Evolutionary conservation across 2,797 vertebrate genomes (phyloP), one percentile per base, ranked within the genome.

Genomic region (Zenarchopterus dispar): DNA sequence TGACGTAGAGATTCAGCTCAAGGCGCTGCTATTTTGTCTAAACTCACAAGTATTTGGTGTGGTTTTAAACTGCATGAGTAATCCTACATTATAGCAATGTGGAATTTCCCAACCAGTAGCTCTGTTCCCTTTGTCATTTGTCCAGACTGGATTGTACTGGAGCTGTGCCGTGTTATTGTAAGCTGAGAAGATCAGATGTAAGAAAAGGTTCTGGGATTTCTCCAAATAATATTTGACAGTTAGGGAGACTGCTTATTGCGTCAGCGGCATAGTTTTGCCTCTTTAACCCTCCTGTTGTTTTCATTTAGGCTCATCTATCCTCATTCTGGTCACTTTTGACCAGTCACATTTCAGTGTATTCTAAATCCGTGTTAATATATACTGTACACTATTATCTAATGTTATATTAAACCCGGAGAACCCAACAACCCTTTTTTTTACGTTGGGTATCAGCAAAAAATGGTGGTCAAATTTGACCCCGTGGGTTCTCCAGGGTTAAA

Each of bases 231-330:
- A 66, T 44, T 61, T 51, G 61, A 26, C 77, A 77, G 62, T 62
- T 50, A 73, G 58, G 54, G 67, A 82, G 71, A 33, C 56, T 71
- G 72, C 73, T 70, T 68, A 62, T 73, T 81, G 59, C 67, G 42
- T 63, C 66, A 77, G 55, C 47, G 42, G 68, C 77, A 75, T 56
- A 63, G 62, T 61, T 67, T 53, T 44, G 21, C 52, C 28, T 33
- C 28, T 54, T 57, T 55, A 61, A 75, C 28, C 28, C 28, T 28
- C 28, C 28, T 28, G 28, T 28, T 6, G 28, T 3, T 4, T 28
- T 28, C 24, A 28, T 28, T 28, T 28, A 28, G 28, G 28, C 28
- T 28, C 1, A 28, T 5, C 2, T 28, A 7, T 28, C 5, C 7
- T 7, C 1, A 28, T 28, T 7, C 28, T 28, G 28, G 28, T 28